phyloP scores from a whole-genome alignment of 2,888 invertebrate species.

The Hydropsyche betteni region DNA sequence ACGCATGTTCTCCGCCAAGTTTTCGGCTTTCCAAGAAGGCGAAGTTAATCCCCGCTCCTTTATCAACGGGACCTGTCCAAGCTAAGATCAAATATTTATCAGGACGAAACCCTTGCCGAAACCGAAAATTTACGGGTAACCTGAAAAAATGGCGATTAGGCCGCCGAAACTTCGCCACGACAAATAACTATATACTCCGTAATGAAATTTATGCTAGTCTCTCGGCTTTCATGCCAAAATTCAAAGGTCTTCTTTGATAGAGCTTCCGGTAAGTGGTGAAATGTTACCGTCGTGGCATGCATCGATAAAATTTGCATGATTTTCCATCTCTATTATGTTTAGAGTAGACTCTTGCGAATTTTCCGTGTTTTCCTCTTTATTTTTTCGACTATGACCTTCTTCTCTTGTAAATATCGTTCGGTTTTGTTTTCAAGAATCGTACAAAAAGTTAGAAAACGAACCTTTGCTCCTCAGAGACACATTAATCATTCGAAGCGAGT shows the following conservation, averaged over 20 bases:
- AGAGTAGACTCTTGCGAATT: too few species aligned
- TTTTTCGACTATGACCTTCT: neutral
- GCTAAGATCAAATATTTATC: slow-evolving; percentile 31
- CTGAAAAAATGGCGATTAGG: slow-evolving; percentile 19
- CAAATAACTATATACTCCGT: too few species aligned
- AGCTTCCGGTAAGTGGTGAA: too few species aligned
- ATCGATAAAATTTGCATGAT: too few species aligned
- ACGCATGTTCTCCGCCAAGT: too few species aligned
- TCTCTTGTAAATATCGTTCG: neutral
- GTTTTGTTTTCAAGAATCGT: neutral
- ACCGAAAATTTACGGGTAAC: neutral
- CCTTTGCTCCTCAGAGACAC: slow-evolving; percentile 16
- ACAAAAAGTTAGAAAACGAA: neutral
- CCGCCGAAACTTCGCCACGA: slow-evolving; percentile 1
- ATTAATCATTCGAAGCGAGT: slow-evolving; percentile 23
- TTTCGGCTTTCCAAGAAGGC: too few species aligned
- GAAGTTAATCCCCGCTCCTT: neutral
- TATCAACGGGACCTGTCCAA: slow-evolving; percentile 1
- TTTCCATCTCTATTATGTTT: too few species aligned
- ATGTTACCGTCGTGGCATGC: too few species aligned
- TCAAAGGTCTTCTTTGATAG: too few species aligned
- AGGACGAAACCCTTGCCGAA: slow-evolving; percentile 5
- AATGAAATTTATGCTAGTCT: too few species aligned
- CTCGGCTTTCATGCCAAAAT: too few species aligned
- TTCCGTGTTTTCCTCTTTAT: neutral